Evolutionary conservation across 2,888 invertebrate species (phyloP).

Genomic region (Tinea semifulvella): DNA sequence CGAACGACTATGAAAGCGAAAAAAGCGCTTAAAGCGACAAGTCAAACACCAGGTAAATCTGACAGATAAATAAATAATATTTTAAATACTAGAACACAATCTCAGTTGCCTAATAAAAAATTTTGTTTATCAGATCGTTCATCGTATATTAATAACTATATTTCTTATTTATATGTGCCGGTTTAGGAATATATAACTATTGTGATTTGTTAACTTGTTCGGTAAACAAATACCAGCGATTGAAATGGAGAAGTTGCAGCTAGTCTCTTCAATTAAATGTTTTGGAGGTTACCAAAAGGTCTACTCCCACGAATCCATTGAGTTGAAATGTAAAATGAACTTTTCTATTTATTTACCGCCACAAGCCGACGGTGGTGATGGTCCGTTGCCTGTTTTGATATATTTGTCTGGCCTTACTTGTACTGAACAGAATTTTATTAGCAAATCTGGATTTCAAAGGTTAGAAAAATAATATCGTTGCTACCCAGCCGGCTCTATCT

Average conservation of each 20-base stretch:
- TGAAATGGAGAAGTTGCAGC: slow-evolving; percentile 63
- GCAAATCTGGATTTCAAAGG: slow-evolving; percentile 94
- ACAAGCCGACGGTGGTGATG: slow-evolving; percentile 69
- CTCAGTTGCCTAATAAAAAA: too few relatives aligned
- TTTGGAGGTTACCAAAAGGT: slow-evolving; percentile 90
- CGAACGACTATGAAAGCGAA: too few relatives aligned
- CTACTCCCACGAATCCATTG: slow-evolving; percentile 80
- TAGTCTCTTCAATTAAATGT: slow-evolving; percentile 74
- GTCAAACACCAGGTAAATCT: too few relatives aligned
- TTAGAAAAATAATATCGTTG: slow-evolving; percentile 23
- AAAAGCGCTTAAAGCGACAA: too few relatives aligned
- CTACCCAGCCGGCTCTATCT: background rate
- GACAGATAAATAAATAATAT: too few relatives aligned
- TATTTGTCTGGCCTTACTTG: slow-evolving; percentile 94
- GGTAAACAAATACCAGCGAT: too few relatives aligned
- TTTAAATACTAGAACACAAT: too few relatives aligned
- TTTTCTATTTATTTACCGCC: slow-evolving; percentile 93
- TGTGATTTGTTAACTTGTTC: too few relatives aligned
- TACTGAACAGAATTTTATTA: slow-evolving; percentile 94
- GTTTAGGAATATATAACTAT: too few relatives aligned
- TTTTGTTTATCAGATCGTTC: too few relatives aligned
- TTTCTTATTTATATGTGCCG: too few relatives aligned
- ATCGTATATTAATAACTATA: too few relatives aligned
- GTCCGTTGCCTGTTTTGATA: slow-evolving; percentile 82
- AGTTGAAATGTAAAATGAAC: slow-evolving; percentile 89